Conservation (phyloP, 1,140 invertebrate species). For the Lepeophtheirus salmonis region DNA sequence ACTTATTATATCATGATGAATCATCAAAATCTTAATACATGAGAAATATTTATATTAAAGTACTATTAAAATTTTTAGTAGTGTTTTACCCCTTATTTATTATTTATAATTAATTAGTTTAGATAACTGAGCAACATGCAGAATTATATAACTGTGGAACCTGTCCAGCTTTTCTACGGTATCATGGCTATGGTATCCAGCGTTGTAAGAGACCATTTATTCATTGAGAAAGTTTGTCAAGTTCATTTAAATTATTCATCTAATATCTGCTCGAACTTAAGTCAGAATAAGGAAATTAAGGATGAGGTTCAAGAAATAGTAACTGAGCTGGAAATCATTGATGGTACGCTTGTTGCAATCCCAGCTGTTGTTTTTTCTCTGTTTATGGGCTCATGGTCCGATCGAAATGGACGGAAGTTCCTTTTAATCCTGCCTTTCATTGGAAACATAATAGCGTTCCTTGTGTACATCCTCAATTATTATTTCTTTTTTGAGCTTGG, state of each 20-base stretch:
- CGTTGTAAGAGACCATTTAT: conserved; percentile 7
- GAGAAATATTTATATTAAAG: too few species aligned
- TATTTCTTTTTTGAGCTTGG: not conserved
- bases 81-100: too few species aligned
- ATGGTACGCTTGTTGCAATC: conserved; percentile 8
- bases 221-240: conserved; percentile 5
- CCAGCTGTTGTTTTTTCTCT: conserved; percentile 20
- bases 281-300: not conserved
- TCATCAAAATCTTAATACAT: too few species aligned
- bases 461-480: conserved; percentile 17
- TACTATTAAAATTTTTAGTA: too few species aligned
- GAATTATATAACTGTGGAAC: conserved; percentile 9
- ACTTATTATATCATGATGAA: too few species aligned
- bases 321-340: conserved; percentile 2
- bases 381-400: conserved; percentile 22
- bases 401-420: conserved; percentile 20
- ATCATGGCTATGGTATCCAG: conserved; percentile 6
- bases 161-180: conserved; percentile 4
- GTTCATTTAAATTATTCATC: not conserved
- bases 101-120: too few species aligned
- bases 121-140: too few species aligned
- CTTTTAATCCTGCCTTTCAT: conserved; percentile 27
- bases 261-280: conserved; percentile 2
- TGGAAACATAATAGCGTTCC: conserved; percentile 21
- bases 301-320: not conserved